Evolutionary conservation across 2,113 vertebrate species (phyloP), one percentile per base, ranked within the genome.

Genomic region (Hippocampus zosterae): DNA sequence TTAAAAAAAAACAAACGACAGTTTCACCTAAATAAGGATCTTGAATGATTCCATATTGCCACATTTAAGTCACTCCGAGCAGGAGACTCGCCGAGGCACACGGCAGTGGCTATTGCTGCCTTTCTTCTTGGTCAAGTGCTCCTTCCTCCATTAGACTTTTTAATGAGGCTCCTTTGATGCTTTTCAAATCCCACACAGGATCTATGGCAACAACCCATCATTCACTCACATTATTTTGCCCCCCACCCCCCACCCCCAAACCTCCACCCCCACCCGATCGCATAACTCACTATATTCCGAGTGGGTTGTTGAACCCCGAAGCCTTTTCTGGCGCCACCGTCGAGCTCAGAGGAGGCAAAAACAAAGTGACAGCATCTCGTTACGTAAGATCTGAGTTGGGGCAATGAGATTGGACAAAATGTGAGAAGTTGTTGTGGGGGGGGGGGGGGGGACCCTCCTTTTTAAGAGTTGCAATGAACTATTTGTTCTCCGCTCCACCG

Each of bases 121-220:
- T 64, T 73, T 78, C 69, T 77, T 75, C 69, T 75, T 87, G 84
- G 77, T 87, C 84, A 84, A 88, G 81, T 81, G 75, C 62, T 67
- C 76, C 40, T 67, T 79, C 78, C 84, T 77, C 71, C 75, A 91
- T 91, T 90, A 89, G 84, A 85, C 88, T 91, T 89, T 89, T 60
- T 84, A 85, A 91, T 88, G 81, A 89, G 85, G 80, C 68, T 46
- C 77, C 83, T 91, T 89, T 90, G 88, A 90, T 90, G 85, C 82
- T 59, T 70, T 65, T 48, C 61, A 79, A 88, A 90, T 87, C 76
- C 78, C 75, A 78, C 73, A 77, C 79, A 79, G 70, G 63, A 75
- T 86, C 83, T 80, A 87, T 83, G 80, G 85, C 60, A 62, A 41
- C 71, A 81, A 82, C 82, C 75, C 48, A 67, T 80, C 73, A 11